Base-by-base conservation (phyloP, 37 sponge, comb jelly and placozoan species). In the Haliclona indistincta region DNA sequence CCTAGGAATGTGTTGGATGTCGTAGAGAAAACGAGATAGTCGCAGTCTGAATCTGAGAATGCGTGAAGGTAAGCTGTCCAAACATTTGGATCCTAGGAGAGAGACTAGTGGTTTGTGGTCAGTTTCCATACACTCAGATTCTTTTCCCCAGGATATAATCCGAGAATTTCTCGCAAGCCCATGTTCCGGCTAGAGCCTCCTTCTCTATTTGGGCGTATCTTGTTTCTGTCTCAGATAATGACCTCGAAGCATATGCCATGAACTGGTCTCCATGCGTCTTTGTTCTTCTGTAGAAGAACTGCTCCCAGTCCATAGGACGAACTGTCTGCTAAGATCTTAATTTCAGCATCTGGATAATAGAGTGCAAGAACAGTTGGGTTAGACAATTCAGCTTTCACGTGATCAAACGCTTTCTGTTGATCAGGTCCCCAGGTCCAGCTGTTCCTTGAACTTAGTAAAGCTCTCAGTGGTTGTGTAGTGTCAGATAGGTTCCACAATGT, bases 141-240 rank as follows among this genome's bases (percentile, higher is more conserved):
- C 34, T 56, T 32, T 41, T 73, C 28, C 81, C 81, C 45, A 81
- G 30, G 25, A 70, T 34, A 33, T 81, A 81, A 20, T 55, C 17
- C n/a, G 51, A 29, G 71, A 81, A 81, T 38, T 81, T 81, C 39
- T 67, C 83, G 22, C 83, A 82, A 17, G 76, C 84, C 76, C 76
- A 74, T 43, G 84, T 76, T 15, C 51, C 43, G 2, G 69, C 76
- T 20, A 83, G 49, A 15, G 76, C 84, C 56, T 71, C 81, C 65
- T 84, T 84, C 39, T 84, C 78, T 2, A 85, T 73, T 45, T 85
- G 86, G 4, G 79, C 72, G 37, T 77, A 84, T 17, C 66, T 30
- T 17, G 43, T 30, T 66, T 85, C 86, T 10, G 74, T 73, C 30
- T 64, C 78, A 25, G 74, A 67, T 65, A 67, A 34, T 19, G 79